Evolutionary conservation across 2,797 vertebrate genomes (phyloP).

Genomic region (Caiman crocodilus): DNA sequence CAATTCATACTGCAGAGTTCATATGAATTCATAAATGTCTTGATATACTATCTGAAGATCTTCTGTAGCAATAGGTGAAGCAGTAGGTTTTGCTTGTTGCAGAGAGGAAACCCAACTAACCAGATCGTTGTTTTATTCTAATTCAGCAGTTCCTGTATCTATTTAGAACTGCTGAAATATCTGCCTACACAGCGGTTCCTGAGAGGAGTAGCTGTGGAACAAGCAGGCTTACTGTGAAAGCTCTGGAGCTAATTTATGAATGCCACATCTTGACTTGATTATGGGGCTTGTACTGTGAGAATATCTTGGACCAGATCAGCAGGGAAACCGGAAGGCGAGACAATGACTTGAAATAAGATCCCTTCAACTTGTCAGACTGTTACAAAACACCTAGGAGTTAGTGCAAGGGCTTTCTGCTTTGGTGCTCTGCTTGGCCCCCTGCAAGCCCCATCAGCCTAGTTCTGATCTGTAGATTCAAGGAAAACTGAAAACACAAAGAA

Average conservation of each 20-base stretch:
- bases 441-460: not conserved
- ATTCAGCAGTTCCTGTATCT: not conserved
- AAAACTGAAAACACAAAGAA: not conserved
- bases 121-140: not conserved
- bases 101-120: slow-evolving; percentile 25
- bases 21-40: not conserved
- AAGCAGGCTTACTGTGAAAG: not conserved
- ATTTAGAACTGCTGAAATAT: slow-evolving; percentile 38
- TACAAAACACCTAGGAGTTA: not conserved
- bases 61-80: not conserved
- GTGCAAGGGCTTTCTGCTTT: slow-evolving; percentile 48
- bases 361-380: not conserved
- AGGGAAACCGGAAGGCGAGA: slow-evolving; percentile 43
- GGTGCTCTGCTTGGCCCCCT: not conserved
- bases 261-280: not conserved
- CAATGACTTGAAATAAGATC: slow-evolving; percentile 22
- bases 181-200: not conserved
- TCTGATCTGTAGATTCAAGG: not conserved
- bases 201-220: not conserved
- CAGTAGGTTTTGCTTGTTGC: slow-evolving; percentile 1
- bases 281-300: not conserved
- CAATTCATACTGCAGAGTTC: not conserved
- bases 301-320: not conserved
- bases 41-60: not conserved
- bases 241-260: not conserved